Evolutionary conservation across 1,140 invertebrate species (phyloP), one percentile per base, ranked within the genome.

Genomic region (Cyclina sinensis): DNA sequence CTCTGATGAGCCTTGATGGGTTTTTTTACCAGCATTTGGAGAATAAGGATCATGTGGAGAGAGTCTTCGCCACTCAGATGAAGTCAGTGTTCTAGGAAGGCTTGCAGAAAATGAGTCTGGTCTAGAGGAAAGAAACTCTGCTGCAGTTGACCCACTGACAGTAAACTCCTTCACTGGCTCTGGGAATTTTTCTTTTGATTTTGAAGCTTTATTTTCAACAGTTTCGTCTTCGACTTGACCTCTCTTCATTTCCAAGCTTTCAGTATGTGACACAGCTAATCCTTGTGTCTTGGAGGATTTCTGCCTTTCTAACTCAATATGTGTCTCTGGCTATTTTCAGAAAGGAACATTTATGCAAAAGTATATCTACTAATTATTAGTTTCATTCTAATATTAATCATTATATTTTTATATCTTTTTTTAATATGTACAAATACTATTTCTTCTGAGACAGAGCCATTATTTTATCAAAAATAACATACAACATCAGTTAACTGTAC

Each of bases 101-200:
- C 84, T 86, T 57, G 48, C 70, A 43, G 84, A 86, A 62, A 76
- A 78, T 48, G 84, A 54, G 51, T 73, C 82, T 1, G 12, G 9
- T 11, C 62, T 7, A 4, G 43, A 39, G 3, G 65, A 73, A 3
- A 54, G 21, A 35, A 43, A 68, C 7, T 68, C 80, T 24, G 59
- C 54, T 4, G 39, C n/a, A n/a, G n/a, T 48, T 30, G 74, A 54
- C 14, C 65, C 65, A 32, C 74, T 78, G n/a, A 35, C 1, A 14
- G 27, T 30, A 51, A 57, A 7, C 27, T 78, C 74, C 27, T 18
- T 78, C 4, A 32, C 48, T 32, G 27, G 12, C 27, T 78, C 30
- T 0, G 48, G 11, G 9, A 78, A 4, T 48, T 48, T 76, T 43
- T 46, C n/a, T 24, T 46, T 24, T 16, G 18, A 24, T 48, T 78